phyloP scores from a whole-genome alignment of 2,797 vertebrate genomes.

The Parotocinclus haroldoi region DNA sequence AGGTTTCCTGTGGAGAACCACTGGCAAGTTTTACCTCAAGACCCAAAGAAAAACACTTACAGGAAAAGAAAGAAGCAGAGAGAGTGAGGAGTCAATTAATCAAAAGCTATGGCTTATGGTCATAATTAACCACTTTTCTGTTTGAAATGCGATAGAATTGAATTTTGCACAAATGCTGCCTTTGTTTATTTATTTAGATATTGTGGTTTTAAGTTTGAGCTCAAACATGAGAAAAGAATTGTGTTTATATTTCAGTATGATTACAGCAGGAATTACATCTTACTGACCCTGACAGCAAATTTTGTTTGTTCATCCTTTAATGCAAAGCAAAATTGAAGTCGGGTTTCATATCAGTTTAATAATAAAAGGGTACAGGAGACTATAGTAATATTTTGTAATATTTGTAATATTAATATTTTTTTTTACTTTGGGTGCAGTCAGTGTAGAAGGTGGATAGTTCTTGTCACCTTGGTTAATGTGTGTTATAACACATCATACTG shows the following conservation, averaged over 20 bases:
- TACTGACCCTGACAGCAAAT: too few species aligned
- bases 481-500: neutral
- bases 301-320: too few species aligned
- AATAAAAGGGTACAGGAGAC: too few species aligned
- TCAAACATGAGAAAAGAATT: slow-evolving; percentile 13
- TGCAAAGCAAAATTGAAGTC: too few species aligned
- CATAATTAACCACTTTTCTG: slow-evolving; percentile 71
- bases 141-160: slow-evolving; percentile 65
- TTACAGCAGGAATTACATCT: too few species aligned
- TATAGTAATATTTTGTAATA: neutral
- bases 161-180: too few species aligned
- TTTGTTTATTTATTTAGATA: slow-evolving; percentile 70
- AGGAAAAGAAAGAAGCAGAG: slow-evolving; percentile 59
- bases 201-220: slow-evolving; percentile 58
- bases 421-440: too few species aligned
- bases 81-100: slow-evolving; percentile 60
- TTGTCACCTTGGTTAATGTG: neutral
- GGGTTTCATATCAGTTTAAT: too few species aligned
- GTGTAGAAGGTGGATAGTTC: too few species aligned
- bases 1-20: slow-evolving; percentile 61
- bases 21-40: slow-evolving; percentile 66
- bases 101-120: slow-evolving; percentile 71
- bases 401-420: too few species aligned
- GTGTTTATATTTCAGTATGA: neutral
- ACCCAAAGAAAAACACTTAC: slow-evolving; percentile 69